Percentiles rank a stretch among this genome's conserved stretches.
Evolutionary conservation across 2,888 invertebrate genomes (phyloP).

Genomic region (Cheilosia urbana): DNA sequence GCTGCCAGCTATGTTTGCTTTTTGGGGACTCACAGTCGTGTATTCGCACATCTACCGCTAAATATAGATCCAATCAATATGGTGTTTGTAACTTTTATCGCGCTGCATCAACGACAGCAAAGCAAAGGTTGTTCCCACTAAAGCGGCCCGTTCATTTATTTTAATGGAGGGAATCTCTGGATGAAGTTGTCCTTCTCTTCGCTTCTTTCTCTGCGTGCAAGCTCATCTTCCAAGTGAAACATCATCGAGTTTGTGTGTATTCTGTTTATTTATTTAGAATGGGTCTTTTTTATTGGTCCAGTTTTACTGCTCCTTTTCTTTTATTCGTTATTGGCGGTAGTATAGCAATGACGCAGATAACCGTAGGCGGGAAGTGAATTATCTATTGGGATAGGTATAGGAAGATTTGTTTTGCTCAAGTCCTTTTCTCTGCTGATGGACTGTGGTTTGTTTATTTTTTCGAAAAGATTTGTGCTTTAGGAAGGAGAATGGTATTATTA

Average conservation of each 20-base stretch:
- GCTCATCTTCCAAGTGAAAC: conserved; percentile 11
- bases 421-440: background rate
- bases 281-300: conserved; percentile 3
- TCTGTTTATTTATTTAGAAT: conserved; percentile 18
- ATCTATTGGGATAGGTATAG: background rate
- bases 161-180: conserved; percentile 1
- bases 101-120: background rate
- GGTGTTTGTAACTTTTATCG: conserved; percentile 6
- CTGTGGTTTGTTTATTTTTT: background rate
- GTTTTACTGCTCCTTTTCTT: background rate
- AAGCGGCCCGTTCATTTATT: background rate
- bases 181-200: background rate
- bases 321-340: conserved; percentile 1
- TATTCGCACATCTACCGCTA: conserved; percentile 4
- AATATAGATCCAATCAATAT: conserved; percentile 39
- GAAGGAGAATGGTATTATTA: background rate
- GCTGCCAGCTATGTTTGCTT: no score
- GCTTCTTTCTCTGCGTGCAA: background rate
- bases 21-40: background rate
- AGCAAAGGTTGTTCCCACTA: background rate
- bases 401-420: background rate
- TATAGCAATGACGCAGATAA: conserved; percentile 13
- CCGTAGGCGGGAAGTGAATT: background rate
- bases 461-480: background rate
- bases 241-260: conserved; percentile 24